A percentile compares a stretch with the other conserved stretches of the same genome.
Conservation (phyloP, 2,113 vertebrate species). For the Nematolebias whitei region DNA sequence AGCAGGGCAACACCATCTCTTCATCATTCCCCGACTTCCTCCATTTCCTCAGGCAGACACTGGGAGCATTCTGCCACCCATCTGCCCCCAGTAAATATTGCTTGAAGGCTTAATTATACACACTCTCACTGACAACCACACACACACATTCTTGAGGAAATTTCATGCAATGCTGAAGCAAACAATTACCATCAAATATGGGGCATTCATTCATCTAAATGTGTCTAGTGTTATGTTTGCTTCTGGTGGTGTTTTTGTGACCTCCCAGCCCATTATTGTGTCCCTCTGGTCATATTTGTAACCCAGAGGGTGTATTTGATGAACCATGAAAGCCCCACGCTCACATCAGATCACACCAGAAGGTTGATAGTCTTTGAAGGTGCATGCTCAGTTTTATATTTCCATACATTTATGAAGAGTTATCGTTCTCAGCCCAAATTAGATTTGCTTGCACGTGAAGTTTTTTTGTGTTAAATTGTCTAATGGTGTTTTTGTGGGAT, state of each 20-base stretch:
- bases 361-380: slow-evolving; percentile 4
- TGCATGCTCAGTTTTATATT: slow-evolving; percentile 34
- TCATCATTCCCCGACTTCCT: slow-evolving; percentile 73
- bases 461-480: slow-evolving; percentile 6
- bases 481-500: slow-evolving; percentile 29
- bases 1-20: slow-evolving; percentile 59
- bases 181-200: slow-evolving; percentile 76
- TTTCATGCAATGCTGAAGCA: slow-evolving; percentile 74
- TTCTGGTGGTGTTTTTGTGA: slow-evolving; percentile 67
- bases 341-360: slow-evolving; percentile 31
- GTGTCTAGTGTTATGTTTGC: slow-evolving; percentile 54
- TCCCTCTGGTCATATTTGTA: slow-evolving; percentile 63
- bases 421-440: no score
- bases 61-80: slow-evolving; percentile 78
- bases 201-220: slow-evolving; percentile 73
- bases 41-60: slow-evolving; percentile 77
- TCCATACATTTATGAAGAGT: slow-evolving; percentile 16
- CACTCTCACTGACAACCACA: slow-evolving; percentile 52
- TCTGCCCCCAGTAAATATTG: slow-evolving; percentile 81
- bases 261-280: slow-evolving; percentile 67
- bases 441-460: background rate
- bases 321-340: slow-evolving; percentile 62
- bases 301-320: slow-evolving; percentile 55
- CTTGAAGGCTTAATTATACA: slow-evolving; percentile 81
- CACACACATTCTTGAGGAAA: slow-evolving; percentile 64